Base-by-base conservation (phyloP, 2,797 vertebrate species). In the Pampus argenteus region DNA sequence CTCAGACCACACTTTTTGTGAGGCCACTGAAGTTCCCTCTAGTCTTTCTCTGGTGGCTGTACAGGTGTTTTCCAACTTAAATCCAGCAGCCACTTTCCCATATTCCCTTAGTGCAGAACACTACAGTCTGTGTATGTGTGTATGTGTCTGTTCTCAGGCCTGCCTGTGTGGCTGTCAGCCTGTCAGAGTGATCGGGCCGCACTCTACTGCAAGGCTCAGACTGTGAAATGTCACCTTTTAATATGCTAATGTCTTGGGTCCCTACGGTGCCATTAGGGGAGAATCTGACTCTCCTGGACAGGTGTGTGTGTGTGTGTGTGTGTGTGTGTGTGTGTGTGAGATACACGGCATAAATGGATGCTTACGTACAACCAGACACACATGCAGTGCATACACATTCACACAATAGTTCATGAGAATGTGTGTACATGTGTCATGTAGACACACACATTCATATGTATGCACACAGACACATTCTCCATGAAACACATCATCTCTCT, bases 211-310 rank as follows among this genome's bases (percentile, higher is more conserved):
- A 70, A 59, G 70, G 66, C 75, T 78, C 79, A 62, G 47, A 67
- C 86, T 87, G 63, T 59, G 75, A 93, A 93, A 93, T 94, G 92
- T 93, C 93, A 94, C 92, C 92, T 94, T 95, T 94, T 93, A 92
- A 91, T 93, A 94, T 94, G 93, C 88, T 93, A 94, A 94, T 94
- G 78, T 76, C 18, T 57, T 8, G 31, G 81, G 76, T 90, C 91
- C 88, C 91, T 48, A 59, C 47, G 80, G 87, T 87, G 85, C 89
- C 82, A 90, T 93, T 92, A 91, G 84, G 77, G 57, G 65, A 78
- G 81, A 84, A 74, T 80, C 66, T 85, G 82, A 83, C 81, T 90
- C 58, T 76, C 66, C 72, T 76, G 84, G 83, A 86, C 86, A 92
- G 87, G 86, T 89, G 81, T 64, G 74, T 62, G 82, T 60, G 45